A percentile compares a stretch with the other conserved stretches of the same genome.
Conservation (phyloP, 2,888 invertebrate species). For the Ichneumoninae sp. region DNA sequence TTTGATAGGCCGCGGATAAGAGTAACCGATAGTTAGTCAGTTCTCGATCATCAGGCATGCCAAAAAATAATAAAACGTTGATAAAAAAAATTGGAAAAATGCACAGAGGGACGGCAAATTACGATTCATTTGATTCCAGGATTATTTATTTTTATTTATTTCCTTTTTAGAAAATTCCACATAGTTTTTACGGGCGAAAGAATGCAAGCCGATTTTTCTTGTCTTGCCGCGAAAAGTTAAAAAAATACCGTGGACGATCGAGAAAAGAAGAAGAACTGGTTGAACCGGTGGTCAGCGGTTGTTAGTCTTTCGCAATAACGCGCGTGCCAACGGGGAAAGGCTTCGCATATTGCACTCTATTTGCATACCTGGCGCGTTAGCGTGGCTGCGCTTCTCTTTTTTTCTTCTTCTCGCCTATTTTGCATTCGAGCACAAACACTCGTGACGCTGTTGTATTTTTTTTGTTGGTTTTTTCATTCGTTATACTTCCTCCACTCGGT, state of each 20-base stretch:
- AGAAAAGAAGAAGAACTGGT: slow-evolving; percentile 38
- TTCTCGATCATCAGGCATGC: too few species aligned
- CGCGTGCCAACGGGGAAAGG: slow-evolving; percentile 50
- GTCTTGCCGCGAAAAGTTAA: neutral
- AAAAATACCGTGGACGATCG: neutral
- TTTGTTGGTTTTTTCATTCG: neutral
- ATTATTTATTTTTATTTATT: too few species aligned
- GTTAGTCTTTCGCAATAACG: slow-evolving; percentile 36
- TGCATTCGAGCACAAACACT: slow-evolving; percentile 20
- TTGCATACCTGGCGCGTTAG: slow-evolving; percentile 71
- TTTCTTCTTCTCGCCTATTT: slow-evolving; percentile 67
- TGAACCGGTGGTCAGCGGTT: slow-evolving; percentile 21
- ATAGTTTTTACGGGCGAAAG: too few species aligned
- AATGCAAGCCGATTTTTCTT: neutral
- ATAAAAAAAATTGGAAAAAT: too few species aligned
- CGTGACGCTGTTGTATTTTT: slow-evolving; percentile 7
- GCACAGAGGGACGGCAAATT: too few species aligned
- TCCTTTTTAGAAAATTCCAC: too few species aligned
- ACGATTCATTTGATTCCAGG: too few species aligned
- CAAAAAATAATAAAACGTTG: too few species aligned
- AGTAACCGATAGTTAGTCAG: neutral
- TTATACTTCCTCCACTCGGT: neutral
- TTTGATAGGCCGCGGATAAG: neutral
- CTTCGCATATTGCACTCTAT: slow-evolving; percentile 71
- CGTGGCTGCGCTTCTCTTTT: slow-evolving; percentile 9